Base-by-base conservation (phyloP, 2,113 vertebrate genomes). In the Trichomycterus rosablanca region DNA sequence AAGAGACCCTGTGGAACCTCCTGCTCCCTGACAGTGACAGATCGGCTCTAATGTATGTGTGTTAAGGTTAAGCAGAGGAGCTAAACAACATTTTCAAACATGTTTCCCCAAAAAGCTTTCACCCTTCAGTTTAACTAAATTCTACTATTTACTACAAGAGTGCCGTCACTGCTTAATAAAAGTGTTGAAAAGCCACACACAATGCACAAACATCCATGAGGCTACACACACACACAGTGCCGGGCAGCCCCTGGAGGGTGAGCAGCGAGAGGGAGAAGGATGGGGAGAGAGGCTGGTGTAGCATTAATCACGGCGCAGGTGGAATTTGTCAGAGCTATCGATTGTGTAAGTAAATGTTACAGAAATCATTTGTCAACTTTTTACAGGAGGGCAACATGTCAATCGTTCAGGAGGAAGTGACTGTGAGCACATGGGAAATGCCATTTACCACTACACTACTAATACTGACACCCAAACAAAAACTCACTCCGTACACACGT, bases 301-400 rank as follows among this genome's bases (percentile, higher is more conserved):
- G 84, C 84, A 93, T 91, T 93, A 91, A 93, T 95, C 87, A 93
- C 83, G 80, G 88, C 89, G 89, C 86, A 90, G 89, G 83, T 82
- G 88, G 87, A 91, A 92, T 94, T 93, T 91, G 86, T 92, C 90
- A 90, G 86, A 80, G 84, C 82, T 91, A 94, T 92, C 80, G 89
- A 95, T 94, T 89, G 90, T 84, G 87, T 90, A 93, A 90, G 86
- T 89, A 89, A 92, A 92, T 93, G 93, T 95, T 93, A 92, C 87
- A 90, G 77, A 86, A 92, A 85, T 90, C 87, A 90, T 92, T 94
- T 92, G 87, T 95, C 88, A 89, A 84, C 76, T 88, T 88, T 91
- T 88, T 70, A 89, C 77, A 78, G 73, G 78, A 86, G 79, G 80
- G 83, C 81, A 85, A 67, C 82, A 80, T 79, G 78, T 87, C 84